These are phyloP conservation scores for Anthoscopus minutus DNA, from an alignment of 2,113 vertebrate genomes.

Conservation along the genomic window DNA sequence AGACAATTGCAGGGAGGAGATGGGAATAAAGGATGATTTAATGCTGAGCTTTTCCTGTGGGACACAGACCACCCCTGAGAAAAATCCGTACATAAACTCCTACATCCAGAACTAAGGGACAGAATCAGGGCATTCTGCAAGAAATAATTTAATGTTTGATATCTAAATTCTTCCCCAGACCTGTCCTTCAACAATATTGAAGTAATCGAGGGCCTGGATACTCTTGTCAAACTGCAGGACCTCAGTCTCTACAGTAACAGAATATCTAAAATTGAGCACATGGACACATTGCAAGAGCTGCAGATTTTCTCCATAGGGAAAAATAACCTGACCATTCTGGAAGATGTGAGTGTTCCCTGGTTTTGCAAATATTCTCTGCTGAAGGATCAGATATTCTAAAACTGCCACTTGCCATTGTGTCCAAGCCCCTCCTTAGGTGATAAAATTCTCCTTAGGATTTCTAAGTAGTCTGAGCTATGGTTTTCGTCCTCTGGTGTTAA, in stretches of 20 bases:
- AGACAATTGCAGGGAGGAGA: background rate
- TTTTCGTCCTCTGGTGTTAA: background rate
- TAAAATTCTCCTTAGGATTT: background rate
- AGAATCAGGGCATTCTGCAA: background rate
- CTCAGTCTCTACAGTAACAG: constrained; percentile 85
- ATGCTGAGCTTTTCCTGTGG: background rate
- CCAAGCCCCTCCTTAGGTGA: background rate
- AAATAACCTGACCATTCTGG: constrained; percentile 76
- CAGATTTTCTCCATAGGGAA: constrained; percentile 82
- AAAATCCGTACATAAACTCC: background rate
- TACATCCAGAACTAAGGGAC: background rate
- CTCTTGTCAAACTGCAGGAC: constrained; percentile 82
- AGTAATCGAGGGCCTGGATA: constrained; percentile 83
- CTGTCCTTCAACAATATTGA: constrained; percentile 93
- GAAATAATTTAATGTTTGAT: background rate
- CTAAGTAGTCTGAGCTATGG: background rate
- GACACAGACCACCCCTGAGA: background rate
- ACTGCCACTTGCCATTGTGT: background rate
- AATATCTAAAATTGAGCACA: constrained; percentile 83
- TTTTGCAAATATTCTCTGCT: background rate
- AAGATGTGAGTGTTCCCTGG: constrained; percentile 75
- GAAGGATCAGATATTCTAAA: background rate
- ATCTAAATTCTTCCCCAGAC: constrained; percentile 69
- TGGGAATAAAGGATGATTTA: background rate
- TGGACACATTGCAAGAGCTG: constrained; percentile 80